Conservation (phyloP, 1,140 invertebrate species). For the Drosophila lini region DNA sequence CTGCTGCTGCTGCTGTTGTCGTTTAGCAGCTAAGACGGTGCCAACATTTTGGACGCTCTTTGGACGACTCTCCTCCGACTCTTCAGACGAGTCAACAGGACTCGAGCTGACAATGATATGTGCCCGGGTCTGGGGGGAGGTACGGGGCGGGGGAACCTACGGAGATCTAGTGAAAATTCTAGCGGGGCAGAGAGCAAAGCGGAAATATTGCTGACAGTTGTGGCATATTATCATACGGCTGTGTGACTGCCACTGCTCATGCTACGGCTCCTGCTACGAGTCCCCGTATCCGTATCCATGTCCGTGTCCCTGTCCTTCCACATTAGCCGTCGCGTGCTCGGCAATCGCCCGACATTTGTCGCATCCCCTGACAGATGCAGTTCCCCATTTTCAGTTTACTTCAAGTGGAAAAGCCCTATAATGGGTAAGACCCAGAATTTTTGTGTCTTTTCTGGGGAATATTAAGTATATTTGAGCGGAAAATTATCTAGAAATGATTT, state of each 20-base stretch:
- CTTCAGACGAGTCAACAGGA: conserved; percentile 76
- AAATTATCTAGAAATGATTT: neutral
- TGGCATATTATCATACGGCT: conserved; percentile 76
- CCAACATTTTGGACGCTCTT: conserved; percentile 66
- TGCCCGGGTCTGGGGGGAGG: conserved; percentile 25
- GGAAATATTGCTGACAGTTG: conserved; percentile 81
- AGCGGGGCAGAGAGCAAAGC: conserved; percentile 21
- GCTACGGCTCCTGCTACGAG: neutral
- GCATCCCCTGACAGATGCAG: conserved; percentile 42
- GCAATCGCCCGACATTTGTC: conserved; percentile 51
- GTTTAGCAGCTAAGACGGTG: conserved; percentile 76
- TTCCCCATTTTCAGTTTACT: conserved; percentile 11
- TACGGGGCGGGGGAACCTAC: neutral
- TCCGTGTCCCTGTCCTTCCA: conserved; percentile 31
- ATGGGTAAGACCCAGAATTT: neutral
- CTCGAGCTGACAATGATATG: conserved; percentile 79
- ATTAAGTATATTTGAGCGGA: neutral
- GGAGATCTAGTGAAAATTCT: conserved; percentile 1
- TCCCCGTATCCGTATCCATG: conserved; percentile 2
- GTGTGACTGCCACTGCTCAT: conserved; percentile 11
- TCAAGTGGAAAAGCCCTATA: neutral
- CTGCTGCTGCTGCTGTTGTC: conserved; percentile 41
- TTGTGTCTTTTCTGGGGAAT: neutral
- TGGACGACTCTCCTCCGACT: conserved; percentile 42
- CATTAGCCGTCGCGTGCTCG: conserved; percentile 42